These are phyloP conservation scores for Thomomys bottae DNA, from an alignment of 2,113 vertebrate genomes.

Conservation along the genomic window DNA sequence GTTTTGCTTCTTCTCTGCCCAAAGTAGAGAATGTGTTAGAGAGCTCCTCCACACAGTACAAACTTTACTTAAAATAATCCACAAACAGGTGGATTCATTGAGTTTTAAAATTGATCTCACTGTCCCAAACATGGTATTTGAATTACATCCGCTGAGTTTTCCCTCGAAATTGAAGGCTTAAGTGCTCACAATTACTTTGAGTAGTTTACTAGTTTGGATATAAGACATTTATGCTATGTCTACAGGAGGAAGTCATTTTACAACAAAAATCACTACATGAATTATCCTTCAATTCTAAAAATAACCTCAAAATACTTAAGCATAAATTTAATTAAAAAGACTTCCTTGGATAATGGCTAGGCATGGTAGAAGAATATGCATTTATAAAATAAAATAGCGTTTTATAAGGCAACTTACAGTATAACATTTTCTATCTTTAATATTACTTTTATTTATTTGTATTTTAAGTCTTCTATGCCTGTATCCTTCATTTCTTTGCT, in stretches of 20 bases:
- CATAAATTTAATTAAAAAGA: conserved; percentile 20
- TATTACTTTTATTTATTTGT: not conserved
- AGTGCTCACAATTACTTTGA: not conserved
- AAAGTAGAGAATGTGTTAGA: not conserved
- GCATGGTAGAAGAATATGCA: not conserved
- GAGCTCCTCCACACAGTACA: not conserved
- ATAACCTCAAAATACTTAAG: not conserved
- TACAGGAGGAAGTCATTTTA: conserved; percentile 21
- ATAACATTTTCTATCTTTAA: not conserved
- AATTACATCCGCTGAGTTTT: conserved; percentile 47
- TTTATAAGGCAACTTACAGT: not conserved
- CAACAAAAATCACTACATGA: not conserved
- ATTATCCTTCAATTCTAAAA: conserved; percentile 19
- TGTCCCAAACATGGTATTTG: not conserved
- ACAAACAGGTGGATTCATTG: not conserved
- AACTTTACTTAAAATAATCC: conserved; percentile 49
- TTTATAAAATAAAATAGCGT: not conserved
- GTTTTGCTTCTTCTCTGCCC: not conserved
- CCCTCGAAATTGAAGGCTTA: conserved; percentile 66
- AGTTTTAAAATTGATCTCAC: conserved; percentile 55
- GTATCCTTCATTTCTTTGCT: not conserved
- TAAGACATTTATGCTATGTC: conserved; percentile 29
- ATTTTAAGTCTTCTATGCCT: not conserved
- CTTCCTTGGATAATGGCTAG: not conserved
- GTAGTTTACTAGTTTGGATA: conserved; percentile 13